Base-by-base conservation (phyloP, 2,113 vertebrate species). In the Semnornis frantzii region DNA sequence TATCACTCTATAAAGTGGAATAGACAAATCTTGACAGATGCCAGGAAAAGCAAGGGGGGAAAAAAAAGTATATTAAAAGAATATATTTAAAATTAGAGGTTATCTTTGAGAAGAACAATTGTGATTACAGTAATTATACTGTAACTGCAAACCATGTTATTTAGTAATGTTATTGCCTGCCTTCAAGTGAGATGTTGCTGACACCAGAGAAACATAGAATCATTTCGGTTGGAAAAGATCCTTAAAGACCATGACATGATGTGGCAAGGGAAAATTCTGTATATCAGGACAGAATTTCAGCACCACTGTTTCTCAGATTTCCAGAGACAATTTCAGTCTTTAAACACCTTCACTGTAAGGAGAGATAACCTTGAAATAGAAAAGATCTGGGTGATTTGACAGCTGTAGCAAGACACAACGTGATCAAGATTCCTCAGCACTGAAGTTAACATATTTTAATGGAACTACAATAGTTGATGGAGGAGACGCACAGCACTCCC, bases 371-470 rank as follows among this genome's bases (percentile, higher is more conserved):
- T 93, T 95, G 90, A 94, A 94, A 94, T 72, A 52, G 62, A 72
- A 73, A 89, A 91, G 63, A 78, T 48, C 63, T 72, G 82, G 57
- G 44, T 82, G 44, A 94, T 78, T 44, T 80, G 66, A 94, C 83
- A 96, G 68, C 33, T 93, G 34, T 57, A 90, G 30, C 34, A 87
- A 87, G 89, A 88, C 71, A 48, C 44, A 48, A 19, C 9, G 44
- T 80, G 71, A 96, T 90, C 77, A 94, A 95, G 92, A 94, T 95
- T 92, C 70, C 86, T 59, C 85, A 74, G 27, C 28, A 87, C 76
- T 71, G 39, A 93, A 96, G 93, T 81, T 93, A 95, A 97, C 95
- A 81, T 91, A 93, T 85, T 97, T 97, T 95, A 96, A 90, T 85
- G 74, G 42, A 94, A 79, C 86, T 79, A 50, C 30, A 95, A 64